Conservation (phyloP, 2,888 invertebrate species). For the Anaspis maculata region DNA sequence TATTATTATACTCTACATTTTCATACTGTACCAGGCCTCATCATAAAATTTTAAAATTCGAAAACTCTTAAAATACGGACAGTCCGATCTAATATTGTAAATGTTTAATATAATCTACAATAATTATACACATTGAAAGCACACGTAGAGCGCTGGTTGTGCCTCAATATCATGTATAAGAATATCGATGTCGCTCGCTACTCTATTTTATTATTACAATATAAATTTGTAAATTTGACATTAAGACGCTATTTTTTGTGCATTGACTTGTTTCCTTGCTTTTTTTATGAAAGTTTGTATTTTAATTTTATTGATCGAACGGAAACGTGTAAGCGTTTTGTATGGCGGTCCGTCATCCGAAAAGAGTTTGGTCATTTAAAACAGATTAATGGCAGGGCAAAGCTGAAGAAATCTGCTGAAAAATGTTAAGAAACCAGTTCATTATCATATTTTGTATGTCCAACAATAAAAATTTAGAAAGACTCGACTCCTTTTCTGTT, state of each 20-base stretch:
- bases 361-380: constrained; percentile 5
- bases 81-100: constrained; percentile 42
- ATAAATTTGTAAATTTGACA: constrained; percentile 35
- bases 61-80: constrained; percentile 45
- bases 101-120: constrained; percentile 31
- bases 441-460: too few species aligned
- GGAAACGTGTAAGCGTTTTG: constrained; percentile 15
- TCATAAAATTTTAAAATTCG: constrained; percentile 45
- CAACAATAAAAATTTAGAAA: too few species aligned
- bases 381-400: too few species aligned
- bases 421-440: too few species aligned
- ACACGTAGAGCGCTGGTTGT: constrained; percentile 35
- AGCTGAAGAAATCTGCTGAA: too few species aligned
- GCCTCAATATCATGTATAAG: constrained; percentile 37
- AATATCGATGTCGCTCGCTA: constrained; percentile 42
- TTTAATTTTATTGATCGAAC: too few species aligned
- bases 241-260: constrained; percentile 37
- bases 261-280: too few species aligned
- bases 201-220: constrained; percentile 23
- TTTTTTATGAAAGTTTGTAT: too few species aligned
- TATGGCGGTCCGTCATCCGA: constrained; percentile 2
- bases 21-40: constrained; percentile 44
- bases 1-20: constrained; percentile 37
- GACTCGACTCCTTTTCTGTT: too few species aligned
- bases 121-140: constrained; percentile 42